A percentile compares a stretch with the other conserved stretches of the same genome.
phyloP scores from a whole-genome alignment of 2,113 vertebrate species.

The human (Homo sapiens) region DNA sequence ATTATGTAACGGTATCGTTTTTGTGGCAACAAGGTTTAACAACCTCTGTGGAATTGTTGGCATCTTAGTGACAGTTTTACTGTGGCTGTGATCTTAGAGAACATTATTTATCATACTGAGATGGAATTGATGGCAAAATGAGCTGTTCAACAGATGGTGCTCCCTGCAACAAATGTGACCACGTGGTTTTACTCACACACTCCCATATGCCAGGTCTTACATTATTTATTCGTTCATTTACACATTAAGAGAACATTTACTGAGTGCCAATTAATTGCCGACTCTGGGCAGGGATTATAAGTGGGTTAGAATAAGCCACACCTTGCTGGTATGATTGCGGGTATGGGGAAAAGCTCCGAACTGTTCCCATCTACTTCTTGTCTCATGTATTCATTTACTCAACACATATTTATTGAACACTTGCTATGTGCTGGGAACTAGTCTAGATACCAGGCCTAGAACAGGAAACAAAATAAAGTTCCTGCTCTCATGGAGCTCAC shows the following conservation, averaged over 20 bases:
- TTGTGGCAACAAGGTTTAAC: background rate
- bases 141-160: background rate
- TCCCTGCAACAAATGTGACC: conserved; percentile 1
- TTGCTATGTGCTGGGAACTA: background rate
- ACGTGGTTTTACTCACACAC: background rate
- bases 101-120: background rate
- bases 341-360: background rate
- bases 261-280: background rate
- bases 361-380: background rate
- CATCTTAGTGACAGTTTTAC: background rate
- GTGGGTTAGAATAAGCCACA: background rate
- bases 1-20: background rate
- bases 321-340: background rate
- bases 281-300: background rate
- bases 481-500: background rate
- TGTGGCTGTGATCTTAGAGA: background rate
- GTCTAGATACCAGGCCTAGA: background rate
- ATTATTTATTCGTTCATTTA: background rate
- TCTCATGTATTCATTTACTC: background rate
- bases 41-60: background rate
- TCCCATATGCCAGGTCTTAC: background rate
- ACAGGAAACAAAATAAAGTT: background rate
- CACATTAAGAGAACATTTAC: background rate
- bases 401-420: background rate
- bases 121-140: background rate